Conservation (phyloP, 2,113 vertebrate genomes). For the Antennarius striatus region DNA sequence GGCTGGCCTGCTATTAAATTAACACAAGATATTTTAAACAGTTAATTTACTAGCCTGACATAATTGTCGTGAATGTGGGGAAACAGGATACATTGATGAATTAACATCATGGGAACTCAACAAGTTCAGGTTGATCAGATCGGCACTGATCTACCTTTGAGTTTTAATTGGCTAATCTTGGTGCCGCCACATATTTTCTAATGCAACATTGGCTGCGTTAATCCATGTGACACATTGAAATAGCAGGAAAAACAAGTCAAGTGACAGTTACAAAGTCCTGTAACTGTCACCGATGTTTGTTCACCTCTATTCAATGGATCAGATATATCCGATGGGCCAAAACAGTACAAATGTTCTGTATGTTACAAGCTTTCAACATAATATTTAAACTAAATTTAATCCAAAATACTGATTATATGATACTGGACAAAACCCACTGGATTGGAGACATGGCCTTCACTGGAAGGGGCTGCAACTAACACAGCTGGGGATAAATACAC, state of each 20-base stretch:
- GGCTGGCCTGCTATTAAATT: conserved; percentile 32
- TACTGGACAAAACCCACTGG: conserved; percentile 8
- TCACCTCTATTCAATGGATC: neutral
- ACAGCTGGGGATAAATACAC: conserved; percentile 19
- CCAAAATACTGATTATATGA: conserved; percentile 40
- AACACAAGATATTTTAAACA: conserved; percentile 32
- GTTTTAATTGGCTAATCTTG: conserved; percentile 24
- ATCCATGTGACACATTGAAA: conserved; percentile 38
- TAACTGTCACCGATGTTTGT: conserved; percentile 17
- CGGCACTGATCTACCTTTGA: conserved; percentile 22
- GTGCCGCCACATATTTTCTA: conserved; percentile 38
- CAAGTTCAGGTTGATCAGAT: conserved; percentile 27
- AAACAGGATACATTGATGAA: conserved; percentile 42
- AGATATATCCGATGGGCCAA: conserved; percentile 12
- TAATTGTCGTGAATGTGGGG: conserved; percentile 20
- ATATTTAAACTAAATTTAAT: conserved; percentile 43
- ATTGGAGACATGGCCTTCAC: conserved; percentile 15
- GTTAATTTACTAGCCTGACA: conserved; percentile 33
- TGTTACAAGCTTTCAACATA: conserved; percentile 37
- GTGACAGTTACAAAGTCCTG: conserved; percentile 43
- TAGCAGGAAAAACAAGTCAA: conserved; percentile 54
- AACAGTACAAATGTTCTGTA: conserved; percentile 2
- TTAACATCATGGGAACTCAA: conserved; percentile 23
- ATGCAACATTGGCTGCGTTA: conserved; percentile 12
- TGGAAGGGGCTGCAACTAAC: conserved; percentile 21